Conservation (phyloP, 2,797 vertebrate species). For the Sus cebifrons region DNA sequence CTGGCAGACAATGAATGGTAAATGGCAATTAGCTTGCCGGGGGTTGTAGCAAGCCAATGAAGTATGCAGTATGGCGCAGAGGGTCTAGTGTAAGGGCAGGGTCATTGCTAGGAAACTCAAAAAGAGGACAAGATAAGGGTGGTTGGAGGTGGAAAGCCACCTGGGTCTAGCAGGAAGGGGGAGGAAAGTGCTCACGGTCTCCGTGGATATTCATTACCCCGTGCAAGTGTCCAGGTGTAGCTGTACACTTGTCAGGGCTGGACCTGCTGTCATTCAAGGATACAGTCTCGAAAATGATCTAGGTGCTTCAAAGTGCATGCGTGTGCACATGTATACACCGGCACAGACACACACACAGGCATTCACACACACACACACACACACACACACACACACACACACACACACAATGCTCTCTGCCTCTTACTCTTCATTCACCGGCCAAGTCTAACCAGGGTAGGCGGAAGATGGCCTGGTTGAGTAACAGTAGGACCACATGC, state of each 20-base stretch:
- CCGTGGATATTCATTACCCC: background rate
- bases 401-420: background rate
- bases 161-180: conserved; percentile 48
- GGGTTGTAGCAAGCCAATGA: conserved; percentile 68
- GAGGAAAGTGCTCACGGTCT: background rate
- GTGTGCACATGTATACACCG: background rate
- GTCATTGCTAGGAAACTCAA: conserved; percentile 65
- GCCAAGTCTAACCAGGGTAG: conserved; percentile 37
- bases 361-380: background rate
- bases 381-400: background rate
- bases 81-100: conserved; percentile 70
- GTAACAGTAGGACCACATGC: conserved; percentile 26
- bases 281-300: conserved; percentile 61
- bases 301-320: background rate
- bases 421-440: background rate
- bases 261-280: background rate
- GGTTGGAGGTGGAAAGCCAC: conserved; percentile 6
- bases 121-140: conserved; percentile 51
- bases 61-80: conserved; percentile 44
- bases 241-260: conserved; percentile 22
- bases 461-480: conserved; percentile 50
- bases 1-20: conserved; percentile 81
- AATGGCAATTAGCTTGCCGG: conserved; percentile 82
- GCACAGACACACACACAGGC: background rate
- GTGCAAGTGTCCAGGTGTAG: conserved; percentile 38